Evolutionary conservation across 2,113 vertebrate genomes (phyloP).

Genomic region (Asarcornis scutulata): DNA sequence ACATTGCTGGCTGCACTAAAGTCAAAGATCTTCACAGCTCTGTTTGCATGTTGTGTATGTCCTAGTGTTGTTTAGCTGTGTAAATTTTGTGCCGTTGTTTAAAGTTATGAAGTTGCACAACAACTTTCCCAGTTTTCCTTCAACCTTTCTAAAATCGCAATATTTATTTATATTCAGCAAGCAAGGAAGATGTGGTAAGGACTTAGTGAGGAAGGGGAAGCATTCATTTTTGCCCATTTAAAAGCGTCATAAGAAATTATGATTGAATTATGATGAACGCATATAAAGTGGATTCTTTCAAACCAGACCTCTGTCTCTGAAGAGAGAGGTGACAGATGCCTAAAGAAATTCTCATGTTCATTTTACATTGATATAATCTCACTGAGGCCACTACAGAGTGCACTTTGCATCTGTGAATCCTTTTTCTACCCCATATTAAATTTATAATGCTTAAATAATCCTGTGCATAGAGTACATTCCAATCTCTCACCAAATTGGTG

Average conservation of each 20-base stretch:
- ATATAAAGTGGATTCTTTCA: background rate
- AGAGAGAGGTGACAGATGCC: background rate
- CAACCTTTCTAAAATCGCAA: background rate
- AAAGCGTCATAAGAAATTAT: background rate
- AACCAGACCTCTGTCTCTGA: background rate
- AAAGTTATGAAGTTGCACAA: background rate
- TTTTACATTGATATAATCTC: background rate
- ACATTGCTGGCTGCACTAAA: background rate
- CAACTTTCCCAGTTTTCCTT: background rate
- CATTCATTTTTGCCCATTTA: background rate
- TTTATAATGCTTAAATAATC: background rate
- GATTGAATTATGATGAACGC: background rate
- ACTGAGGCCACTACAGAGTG: background rate
- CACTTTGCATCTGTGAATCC: background rate
- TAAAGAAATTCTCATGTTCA: background rate
- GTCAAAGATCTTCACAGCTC: background rate
- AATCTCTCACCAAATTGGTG: background rate
- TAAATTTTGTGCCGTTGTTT: background rate
- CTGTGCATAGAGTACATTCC: accelerated
- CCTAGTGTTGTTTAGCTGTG: background rate
- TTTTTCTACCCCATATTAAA: background rate
- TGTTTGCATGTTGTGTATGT: background rate
- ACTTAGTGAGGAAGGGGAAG: background rate
- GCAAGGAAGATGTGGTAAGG: background rate
- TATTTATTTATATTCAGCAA: constrained; percentile 2